Conservation (phyloP, 2,797 vertebrate genomes). For the Trachops cirrhosus region DNA sequence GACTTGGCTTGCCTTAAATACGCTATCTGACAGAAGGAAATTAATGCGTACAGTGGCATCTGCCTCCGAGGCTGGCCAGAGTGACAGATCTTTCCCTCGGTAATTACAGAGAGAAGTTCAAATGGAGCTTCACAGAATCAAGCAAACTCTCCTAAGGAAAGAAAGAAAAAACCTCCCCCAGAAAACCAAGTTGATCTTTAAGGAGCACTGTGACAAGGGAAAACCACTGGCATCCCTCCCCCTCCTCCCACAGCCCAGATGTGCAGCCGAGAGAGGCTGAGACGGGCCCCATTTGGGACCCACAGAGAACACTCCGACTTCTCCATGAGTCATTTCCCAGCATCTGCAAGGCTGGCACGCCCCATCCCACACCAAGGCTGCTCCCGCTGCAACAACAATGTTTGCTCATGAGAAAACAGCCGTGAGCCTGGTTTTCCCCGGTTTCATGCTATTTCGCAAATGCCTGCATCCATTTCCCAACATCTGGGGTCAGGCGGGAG, state of each 20-base stretch:
- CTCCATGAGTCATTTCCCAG: background rate
- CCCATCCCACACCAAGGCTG: background rate
- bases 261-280: background rate
- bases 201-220: background rate
- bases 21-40: constrained; percentile 30
- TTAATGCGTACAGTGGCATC: constrained; percentile 57
- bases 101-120: constrained; percentile 41
- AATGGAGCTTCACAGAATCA: background rate
- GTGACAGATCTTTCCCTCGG: constrained; percentile 57
- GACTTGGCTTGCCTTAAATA: background rate
- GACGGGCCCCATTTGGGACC: background rate
- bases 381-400: background rate
- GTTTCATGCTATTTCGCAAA: constrained; percentile 54
- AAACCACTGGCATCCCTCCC: background rate
- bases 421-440: background rate
- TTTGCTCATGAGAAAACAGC: background rate
- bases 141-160: background rate
- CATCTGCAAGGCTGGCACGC: background rate
- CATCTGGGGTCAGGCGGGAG: background rate
- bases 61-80: constrained; percentile 44
- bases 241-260: background rate
- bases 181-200: background rate
- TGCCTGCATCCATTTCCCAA: constrained; percentile 58
- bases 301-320: background rate
- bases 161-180: background rate